Percentiles rank a stretch among this genome's conserved stretches.
phyloP scores from a whole-genome alignment of 2,797 vertebrate genomes.

The Euthynnus affinis region DNA sequence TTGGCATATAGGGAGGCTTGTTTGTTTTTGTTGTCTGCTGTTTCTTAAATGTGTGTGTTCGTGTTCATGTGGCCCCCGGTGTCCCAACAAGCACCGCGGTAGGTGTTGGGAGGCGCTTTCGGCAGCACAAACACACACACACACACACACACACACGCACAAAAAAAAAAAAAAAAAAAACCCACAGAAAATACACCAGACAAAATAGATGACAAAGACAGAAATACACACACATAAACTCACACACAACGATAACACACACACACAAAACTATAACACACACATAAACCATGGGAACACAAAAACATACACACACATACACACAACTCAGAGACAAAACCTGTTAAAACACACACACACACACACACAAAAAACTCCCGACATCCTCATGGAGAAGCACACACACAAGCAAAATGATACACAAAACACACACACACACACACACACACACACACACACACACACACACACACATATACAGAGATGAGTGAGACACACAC shows the following conservation, averaged over 20 bases:
- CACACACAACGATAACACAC: conserved; percentile 6
- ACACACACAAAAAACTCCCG: conserved; percentile 21
- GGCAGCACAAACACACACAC: conserved; percentile 43
- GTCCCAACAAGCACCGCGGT: conserved; percentile 83
- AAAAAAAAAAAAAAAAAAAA: conserved; percentile 37
- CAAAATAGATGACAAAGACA: conserved; percentile 53
- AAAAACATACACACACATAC: conserved; percentile 17
- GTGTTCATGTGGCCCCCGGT: conserved; percentile 80
- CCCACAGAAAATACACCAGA: conserved; percentile 29
- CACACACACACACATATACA: conserved; percentile 15
- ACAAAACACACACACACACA: not conserved
- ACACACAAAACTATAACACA: conserved; percentile 5
- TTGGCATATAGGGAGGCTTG: conserved; percentile 81
- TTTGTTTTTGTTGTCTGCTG: conserved; percentile 83
- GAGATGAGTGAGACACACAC: conserved; percentile 3
- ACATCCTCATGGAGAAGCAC: conserved; percentile 1
- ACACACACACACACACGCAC: conserved; percentile 24
- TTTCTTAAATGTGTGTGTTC: conserved; percentile 82
- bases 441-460: conserved; percentile 23
- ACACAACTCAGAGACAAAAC: conserved; percentile 37
- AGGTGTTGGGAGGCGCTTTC: conserved; percentile 77
- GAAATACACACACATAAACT: conserved; percentile 27
- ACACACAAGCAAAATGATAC: not conserved
- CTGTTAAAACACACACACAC: conserved; percentile 31
- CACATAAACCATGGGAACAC: conserved; percentile 39